These are phyloP conservation scores for Mactromeris polynyma DNA, from an alignment of 2,888 invertebrate genomes.

Conservation along the genomic window DNA sequence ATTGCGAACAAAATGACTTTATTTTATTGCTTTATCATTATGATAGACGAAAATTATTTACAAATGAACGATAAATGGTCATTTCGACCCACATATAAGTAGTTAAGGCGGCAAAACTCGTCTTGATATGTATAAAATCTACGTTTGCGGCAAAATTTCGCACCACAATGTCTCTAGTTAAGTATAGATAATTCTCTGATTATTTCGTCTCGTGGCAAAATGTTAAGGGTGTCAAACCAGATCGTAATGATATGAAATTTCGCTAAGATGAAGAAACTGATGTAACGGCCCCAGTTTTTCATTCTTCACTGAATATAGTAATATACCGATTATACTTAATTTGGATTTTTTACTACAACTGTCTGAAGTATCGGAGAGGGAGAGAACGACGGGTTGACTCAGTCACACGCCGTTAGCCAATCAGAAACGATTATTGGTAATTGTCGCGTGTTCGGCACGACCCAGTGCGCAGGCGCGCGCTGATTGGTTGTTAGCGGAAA, in stretches of 20 bases:
- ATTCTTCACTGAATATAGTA: slow-evolving; percentile 20
- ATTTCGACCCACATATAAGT: background rate
- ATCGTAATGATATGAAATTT: slow-evolving; percentile 49
- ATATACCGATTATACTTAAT: slow-evolving; percentile 23
- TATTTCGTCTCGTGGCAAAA: slow-evolving; percentile 52
- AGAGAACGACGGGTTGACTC: slow-evolving; percentile 29
- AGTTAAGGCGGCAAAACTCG: slow-evolving; percentile 31
- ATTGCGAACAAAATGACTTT: background rate
- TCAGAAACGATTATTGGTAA: slow-evolving; percentile 66
- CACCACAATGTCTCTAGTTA: slow-evolving; percentile 56
- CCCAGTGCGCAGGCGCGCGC: slow-evolving; percentile 58
- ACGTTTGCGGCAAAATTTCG: slow-evolving; percentile 36
- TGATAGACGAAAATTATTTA: background rate
- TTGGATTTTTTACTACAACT: slow-evolving; percentile 35
- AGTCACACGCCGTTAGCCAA: slow-evolving; percentile 71
- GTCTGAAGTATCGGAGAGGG: slow-evolving; percentile 39
- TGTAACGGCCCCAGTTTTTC: slow-evolving; percentile 57
- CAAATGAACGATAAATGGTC: background rate
- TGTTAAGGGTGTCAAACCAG: slow-evolving; percentile 46
- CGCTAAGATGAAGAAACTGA: slow-evolving; percentile 32
- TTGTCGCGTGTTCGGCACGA: slow-evolving; percentile 75
- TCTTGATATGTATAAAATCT: background rate
- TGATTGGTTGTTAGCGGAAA: slow-evolving; percentile 59
- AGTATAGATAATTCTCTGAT: slow-evolving; percentile 42
- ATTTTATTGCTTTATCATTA: slow-evolving; percentile 39